Base-by-base conservation (phyloP, 2,888 invertebrate species). In the Machimus atricapillus region DNA sequence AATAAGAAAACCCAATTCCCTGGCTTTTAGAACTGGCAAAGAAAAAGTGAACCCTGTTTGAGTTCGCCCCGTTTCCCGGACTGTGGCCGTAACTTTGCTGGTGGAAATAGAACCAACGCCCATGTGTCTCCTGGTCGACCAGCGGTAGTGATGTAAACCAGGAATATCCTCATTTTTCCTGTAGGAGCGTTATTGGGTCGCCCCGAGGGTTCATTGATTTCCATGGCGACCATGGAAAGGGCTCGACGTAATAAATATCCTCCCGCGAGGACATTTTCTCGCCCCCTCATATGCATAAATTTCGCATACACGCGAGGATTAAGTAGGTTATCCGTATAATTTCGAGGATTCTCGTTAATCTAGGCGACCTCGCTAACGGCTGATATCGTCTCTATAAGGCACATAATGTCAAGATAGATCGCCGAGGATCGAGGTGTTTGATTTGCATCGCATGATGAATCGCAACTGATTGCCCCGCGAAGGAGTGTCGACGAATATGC, bases 221-320 rank as follows among this genome's bases (percentile, higher is more conserved):
- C 82, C 34, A 58, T 46, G 31, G 19, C 27, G 23, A 82, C 37
- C 34, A 66, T 34, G 31, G 37, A 66, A 37, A 34, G 82, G 34
- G 82, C 34, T 66, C 19, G 16, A 82, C 82, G 31, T 27, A 81
- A 81, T 81, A 46, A 56, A 81, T 31, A n/a, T 66, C 37, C 31
- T 37, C 66, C 58, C 19, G 19, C 56, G 81, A 66, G 66, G 58
- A 82, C 82, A 82, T 82, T 82, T 82, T 9, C 43, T 23, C 34
- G 40, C 14, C 81, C 31, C 23, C 8, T 58, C 52, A 27, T 82
- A 58, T 82, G 82, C 58, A 56, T 82, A 82, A 58, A 66, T 82
- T 82, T 58, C 56, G 58, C 82, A 27, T 16, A 37, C 82, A 82
- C 82, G 82, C 82, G 56, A 82, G 58, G n/a, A 27, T 37, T 82